phyloP scores from a whole-genome alignment of 1,140 invertebrate species.

The Cephus cinctus region DNA sequence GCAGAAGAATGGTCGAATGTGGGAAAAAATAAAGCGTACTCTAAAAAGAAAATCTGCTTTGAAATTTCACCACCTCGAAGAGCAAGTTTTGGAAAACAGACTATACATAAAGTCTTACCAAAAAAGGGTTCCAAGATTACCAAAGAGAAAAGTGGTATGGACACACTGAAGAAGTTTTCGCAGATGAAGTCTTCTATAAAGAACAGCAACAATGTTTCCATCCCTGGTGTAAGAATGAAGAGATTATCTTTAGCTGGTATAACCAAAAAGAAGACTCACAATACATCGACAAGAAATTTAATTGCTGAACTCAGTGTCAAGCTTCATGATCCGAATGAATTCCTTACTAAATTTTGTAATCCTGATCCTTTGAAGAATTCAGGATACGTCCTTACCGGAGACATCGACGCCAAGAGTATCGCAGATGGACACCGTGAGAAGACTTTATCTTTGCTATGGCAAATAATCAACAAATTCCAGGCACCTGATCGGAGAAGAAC shows the following conservation, averaged over 20 bases:
- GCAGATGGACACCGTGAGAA: slow-evolving; percentile 87
- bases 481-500: slow-evolving; percentile 73
- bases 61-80: slow-evolving; percentile 39
- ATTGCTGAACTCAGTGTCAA: slow-evolving; percentile 24
- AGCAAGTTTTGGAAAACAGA: background rate
- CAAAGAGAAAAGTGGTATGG: slow-evolving; percentile 10
- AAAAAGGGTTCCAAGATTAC: background rate
- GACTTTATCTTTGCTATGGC: slow-evolving; percentile 84
- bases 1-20: slow-evolving; percentile 14
- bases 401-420: slow-evolving; percentile 74
- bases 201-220: slow-evolving; percentile 18
- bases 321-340: slow-evolving; percentile 35
- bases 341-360: slow-evolving; percentile 45
- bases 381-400: slow-evolving; percentile 40
- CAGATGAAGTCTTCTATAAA: too few relatives aligned
- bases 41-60: too few relatives aligned
- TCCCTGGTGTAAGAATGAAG: slow-evolving; percentile 34
- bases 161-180: slow-evolving; percentile 15
- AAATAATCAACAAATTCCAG: slow-evolving; percentile 84
- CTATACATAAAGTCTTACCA: background rate
- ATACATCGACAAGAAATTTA: slow-evolving; percentile 6
- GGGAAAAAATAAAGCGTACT: slow-evolving; percentile 8
- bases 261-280: slow-evolving; percentile 15
- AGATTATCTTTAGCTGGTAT: slow-evolving; percentile 32
- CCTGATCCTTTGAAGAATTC: slow-evolving; percentile 62